Evolutionary conservation across 2,888 invertebrate genomes (phyloP).

Genomic region (Zygaena filipendulae): DNA sequence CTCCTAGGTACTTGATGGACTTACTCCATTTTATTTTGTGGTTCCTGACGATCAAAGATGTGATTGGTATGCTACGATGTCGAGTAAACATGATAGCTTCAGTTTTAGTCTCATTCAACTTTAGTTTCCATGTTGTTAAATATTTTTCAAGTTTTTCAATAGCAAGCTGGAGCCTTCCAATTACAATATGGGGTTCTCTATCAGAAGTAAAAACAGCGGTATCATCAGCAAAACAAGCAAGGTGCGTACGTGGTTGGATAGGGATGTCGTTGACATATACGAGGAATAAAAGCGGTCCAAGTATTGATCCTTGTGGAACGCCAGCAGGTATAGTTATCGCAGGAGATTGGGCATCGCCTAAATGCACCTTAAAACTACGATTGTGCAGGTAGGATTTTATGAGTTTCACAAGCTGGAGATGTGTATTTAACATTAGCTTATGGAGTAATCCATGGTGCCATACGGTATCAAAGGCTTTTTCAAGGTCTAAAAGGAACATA

Average conservation of each 20-base stretch:
- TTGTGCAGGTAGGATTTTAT: constrained; percentile 2
- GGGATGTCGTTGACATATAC: constrained; percentile 6
- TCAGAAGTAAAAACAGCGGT: constrained; percentile 5
- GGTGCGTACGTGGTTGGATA: constrained; percentile 2
- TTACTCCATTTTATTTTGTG: not conserved
- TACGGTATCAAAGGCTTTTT: constrained; percentile 11
- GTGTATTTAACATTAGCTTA: constrained; percentile 1
- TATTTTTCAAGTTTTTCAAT: constrained; percentile 1
- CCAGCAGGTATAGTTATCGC: constrained; percentile 5
- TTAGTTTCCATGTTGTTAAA: constrained; percentile 4
- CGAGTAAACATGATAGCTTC: constrained; percentile 5
- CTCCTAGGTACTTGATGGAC: constrained; percentile 1
- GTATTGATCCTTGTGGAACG: constrained; percentile 11
- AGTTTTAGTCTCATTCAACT: constrained; percentile 3
- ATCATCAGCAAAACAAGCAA: constrained; percentile 11
- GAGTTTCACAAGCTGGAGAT: not conserved
- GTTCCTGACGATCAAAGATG: not conserved
- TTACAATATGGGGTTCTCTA: not conserved
- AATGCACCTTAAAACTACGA: constrained; percentile 1
- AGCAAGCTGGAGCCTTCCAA: constrained; percentile 1
- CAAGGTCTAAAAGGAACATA: constrained; percentile 10
- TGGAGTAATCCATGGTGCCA: constrained; percentile 10
- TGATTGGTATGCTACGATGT: not conserved
- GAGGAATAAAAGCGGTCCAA: constrained; percentile 9
- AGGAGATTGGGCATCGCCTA: constrained; percentile 2